A percentile compares a stretch with the other conserved stretches of the same genome.
Evolutionary conservation across 2,113 vertebrate genomes (phyloP).

Genomic region (Cochlearius cochlearius): DNA sequence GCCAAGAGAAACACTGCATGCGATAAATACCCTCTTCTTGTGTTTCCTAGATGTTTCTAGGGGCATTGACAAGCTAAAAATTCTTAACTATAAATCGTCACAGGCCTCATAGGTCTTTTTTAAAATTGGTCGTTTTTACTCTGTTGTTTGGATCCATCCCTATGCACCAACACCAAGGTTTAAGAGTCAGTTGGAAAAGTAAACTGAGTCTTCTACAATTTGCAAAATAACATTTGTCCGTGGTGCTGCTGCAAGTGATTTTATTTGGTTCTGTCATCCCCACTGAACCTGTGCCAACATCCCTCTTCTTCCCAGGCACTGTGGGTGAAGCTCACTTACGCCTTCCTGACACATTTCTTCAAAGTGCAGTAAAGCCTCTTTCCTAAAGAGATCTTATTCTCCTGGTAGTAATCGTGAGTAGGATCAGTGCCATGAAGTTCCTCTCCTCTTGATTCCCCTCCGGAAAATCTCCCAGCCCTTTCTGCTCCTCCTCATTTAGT

Average conservation of each 20-base stretch:
- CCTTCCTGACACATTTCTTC: not conserved
- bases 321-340: not conserved
- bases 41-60: not conserved
- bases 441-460: not conserved
- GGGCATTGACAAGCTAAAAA: not conserved
- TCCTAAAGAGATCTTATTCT: not conserved
- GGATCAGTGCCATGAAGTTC: not conserved
- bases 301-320: not conserved
- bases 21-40: not conserved
- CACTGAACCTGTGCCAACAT: not conserved
- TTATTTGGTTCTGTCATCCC: not conserved
- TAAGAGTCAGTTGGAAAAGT: not conserved
- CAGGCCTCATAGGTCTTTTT: not conserved
- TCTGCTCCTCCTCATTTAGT: not conserved
- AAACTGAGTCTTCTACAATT: not conserved
- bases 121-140: not conserved
- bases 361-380: not conserved
- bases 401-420: not conserved
- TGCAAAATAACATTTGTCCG: not conserved
- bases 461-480: not conserved
- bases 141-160: not conserved
- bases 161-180: not conserved
- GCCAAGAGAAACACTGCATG: not conserved
- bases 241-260: not conserved
- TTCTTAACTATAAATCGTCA: not conserved